Conservation (phyloP, 2,797 vertebrate species). For the Coregonus ussuriensis region DNA sequence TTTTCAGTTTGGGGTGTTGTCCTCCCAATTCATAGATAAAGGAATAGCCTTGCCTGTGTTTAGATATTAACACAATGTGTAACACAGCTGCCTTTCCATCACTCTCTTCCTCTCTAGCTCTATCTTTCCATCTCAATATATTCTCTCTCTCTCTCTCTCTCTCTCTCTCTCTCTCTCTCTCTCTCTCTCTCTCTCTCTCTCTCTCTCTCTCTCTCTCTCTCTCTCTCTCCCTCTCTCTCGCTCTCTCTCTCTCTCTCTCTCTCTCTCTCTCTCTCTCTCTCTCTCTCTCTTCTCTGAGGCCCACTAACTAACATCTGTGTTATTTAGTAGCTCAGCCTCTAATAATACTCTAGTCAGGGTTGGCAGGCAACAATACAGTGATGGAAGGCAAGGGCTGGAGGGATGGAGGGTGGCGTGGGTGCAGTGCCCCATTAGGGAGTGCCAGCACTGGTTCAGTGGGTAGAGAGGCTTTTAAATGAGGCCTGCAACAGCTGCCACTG, state of each 20-base stretch:
- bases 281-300: too few relatives aligned
- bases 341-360: conserved; percentile 14
- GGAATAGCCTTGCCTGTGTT: conserved; percentile 32
- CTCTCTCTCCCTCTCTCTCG: too few relatives aligned
- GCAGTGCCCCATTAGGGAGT: conserved; percentile 69
- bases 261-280: too few relatives aligned
- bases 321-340: conserved; percentile 46
- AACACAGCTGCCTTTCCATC: conserved; percentile 19
- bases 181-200: too few relatives aligned
- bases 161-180: too few relatives aligned
- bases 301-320: conserved; percentile 3
- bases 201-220: too few relatives aligned
- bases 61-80: conserved; percentile 27
- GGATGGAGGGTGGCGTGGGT: conserved; percentile 33
- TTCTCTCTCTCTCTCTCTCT: too few relatives aligned
- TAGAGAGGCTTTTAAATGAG: conserved; percentile 67
- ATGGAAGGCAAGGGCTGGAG: conserved; percentile 40
- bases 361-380: conserved; percentile 39
- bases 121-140: conserved; percentile 44
- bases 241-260: too few relatives aligned
- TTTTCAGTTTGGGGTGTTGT: neutral
- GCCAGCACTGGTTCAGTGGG: conserved; percentile 62
- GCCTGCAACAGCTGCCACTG: conserved; percentile 52
- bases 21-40: neutral
- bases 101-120: conserved; percentile 40